Evolutionary conservation across 2,797 vertebrate genomes (phyloP), one percentile per base, ranked within the genome.

Genomic region (Cetoscarus ocellatus): DNA sequence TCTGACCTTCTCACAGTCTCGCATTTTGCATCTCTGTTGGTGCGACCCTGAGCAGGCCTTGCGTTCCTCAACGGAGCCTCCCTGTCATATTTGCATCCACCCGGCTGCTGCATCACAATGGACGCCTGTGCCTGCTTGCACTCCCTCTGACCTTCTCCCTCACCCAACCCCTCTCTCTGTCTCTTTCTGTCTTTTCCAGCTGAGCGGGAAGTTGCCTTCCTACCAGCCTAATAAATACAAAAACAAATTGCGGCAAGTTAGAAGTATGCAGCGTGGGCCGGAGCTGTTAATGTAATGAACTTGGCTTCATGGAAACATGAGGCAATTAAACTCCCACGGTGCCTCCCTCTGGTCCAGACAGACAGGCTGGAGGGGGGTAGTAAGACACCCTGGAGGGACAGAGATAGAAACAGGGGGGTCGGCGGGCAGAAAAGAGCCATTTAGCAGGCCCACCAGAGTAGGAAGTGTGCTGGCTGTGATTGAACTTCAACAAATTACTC

Each of bases 311-410:
- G 88, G 92, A 93, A 94, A 94, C 86, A n/a, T n/a, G n/a, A 90
- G 85, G 92, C 90, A 94, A 94, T 95, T 94, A 94, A 92, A 94
- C 93, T 94, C 94, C 94, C 90, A 94, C 92, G 45, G 86, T 80
- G 81, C 86, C 87, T 89, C 90, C 88, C 86, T 85, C 80, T 72
- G 79, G 83, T 73, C 75, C 75, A 88, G 92, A 91, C 88, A 77
- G 78, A 71, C 82, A 55, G 80, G 75, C 76, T 63, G 70, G 57
- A 48, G 50, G 62, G 53, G 77, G 59, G 77, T 56, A 51, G 72
- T 19, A 67, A 45, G 67, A 62, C 77, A 73, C 62, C 80, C 68
- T 65, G 60, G 49, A 62, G 66, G 9, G 68, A 43, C 52, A 47
- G 49, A 67, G 69, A 61, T 38, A 58, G 51, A 40, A 19, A 19